These are phyloP conservation scores for Phataginus tetradactyla DNA, from an alignment of 2,797 vertebrate species.

Conservation along the genomic window DNA sequence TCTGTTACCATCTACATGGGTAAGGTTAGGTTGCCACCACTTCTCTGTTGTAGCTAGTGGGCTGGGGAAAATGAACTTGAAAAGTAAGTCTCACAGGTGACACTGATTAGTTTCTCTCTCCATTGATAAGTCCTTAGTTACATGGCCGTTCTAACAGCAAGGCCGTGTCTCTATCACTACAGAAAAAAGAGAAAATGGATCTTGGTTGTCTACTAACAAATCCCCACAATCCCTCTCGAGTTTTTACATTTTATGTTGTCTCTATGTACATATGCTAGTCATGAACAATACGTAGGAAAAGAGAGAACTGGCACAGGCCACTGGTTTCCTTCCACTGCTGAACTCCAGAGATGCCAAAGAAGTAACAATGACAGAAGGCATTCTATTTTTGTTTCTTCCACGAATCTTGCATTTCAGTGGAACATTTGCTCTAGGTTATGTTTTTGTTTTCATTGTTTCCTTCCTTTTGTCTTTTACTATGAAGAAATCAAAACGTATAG, in stretches of 20 bases:
- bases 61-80: background rate
- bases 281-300: background rate
- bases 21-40: background rate
- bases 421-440: background rate
- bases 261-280: background rate
- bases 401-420: background rate
- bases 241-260: background rate
- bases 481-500: background rate
- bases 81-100: background rate
- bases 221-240: background rate
- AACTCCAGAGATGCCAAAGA: background rate
- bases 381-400: background rate
- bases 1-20: too few species aligned
- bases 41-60: background rate
- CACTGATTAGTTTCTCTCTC: background rate
- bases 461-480: background rate
- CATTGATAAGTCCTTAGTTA: background rate
- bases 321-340: background rate
- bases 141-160: background rate
- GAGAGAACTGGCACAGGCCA: background rate
- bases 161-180: background rate
- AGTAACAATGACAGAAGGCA: background rate
- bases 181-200: background rate
- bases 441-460: background rate
- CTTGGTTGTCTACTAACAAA: background rate